Conservation (phyloP, 2,888 invertebrate species). For the Synanthedon myopaeformis region DNA sequence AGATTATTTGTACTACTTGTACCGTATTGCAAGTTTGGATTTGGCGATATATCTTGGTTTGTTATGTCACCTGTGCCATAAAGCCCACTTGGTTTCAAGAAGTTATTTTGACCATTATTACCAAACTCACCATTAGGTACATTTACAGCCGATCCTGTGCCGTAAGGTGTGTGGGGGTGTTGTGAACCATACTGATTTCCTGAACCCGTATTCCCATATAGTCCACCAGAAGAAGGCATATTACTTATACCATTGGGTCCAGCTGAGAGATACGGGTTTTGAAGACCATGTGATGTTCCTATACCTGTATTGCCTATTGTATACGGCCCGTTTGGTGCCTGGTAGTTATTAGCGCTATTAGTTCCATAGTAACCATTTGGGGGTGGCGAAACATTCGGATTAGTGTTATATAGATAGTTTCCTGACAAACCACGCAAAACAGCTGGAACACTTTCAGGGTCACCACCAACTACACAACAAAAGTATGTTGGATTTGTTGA, state of each 20-base stretch:
- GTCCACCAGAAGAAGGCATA: not conserved
- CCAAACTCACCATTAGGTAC: not conserved
- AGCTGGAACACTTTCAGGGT: not conserved
- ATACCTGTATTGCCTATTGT: not conserved
- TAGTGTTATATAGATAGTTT: not conserved
- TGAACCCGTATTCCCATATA: not conserved
- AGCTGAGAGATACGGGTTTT: too few relatives aligned
- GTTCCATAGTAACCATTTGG: not conserved
- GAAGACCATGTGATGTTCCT: too few relatives aligned
- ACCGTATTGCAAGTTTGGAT: not conserved
- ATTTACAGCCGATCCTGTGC: not conserved
- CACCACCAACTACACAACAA: conserved; percentile 5
- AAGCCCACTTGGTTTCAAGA: not conserved
- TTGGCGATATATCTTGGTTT: not conserved
- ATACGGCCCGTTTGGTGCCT: not conserved
- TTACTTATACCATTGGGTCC: not conserved
- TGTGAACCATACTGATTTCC: not conserved
- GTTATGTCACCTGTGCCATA: conserved; percentile 4
- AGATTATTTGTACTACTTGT: not conserved
- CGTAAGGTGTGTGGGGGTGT: not conserved
- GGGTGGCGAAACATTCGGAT: not conserved
- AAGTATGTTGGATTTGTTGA: conserved; percentile 2
- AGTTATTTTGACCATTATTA: not conserved
- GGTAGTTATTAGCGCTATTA: not conserved
- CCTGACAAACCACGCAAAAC: not conserved